phyloP scores from a whole-genome alignment of 2,113 vertebrate species.

The Cranoglanis bouderius region DNA sequence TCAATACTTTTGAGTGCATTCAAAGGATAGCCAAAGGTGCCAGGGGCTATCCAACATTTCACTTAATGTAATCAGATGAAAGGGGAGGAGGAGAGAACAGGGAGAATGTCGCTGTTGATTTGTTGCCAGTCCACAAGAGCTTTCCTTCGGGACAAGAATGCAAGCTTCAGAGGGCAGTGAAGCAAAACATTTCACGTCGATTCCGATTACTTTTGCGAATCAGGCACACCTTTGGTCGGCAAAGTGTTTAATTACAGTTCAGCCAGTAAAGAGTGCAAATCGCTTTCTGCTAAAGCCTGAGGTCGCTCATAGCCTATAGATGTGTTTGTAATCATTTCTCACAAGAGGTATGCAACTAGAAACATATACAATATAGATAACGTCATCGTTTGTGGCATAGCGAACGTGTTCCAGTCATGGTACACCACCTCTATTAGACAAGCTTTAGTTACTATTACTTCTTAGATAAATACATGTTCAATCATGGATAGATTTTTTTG shows the following conservation, averaged over 20 bases:
- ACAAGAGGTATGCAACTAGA: not conserved
- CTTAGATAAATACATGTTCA: not conserved
- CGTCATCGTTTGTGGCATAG: no score
- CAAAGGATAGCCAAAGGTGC: conserved; percentile 53
- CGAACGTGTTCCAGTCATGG: no score
- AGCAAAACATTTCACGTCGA: conserved; percentile 1
- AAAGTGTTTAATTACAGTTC: not conserved
- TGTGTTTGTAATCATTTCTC: no score
- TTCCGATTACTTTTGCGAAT: not conserved
- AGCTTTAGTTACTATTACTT: not conserved
- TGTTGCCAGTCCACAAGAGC: conserved; percentile 42
- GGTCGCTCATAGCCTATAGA: not conserved
- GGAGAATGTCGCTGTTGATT: conserved; percentile 51
- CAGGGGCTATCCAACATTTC: conserved; percentile 57
- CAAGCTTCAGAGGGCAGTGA: not conserved
- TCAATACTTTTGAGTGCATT: conserved; percentile 63
- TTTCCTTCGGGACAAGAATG: conserved; percentile 35
- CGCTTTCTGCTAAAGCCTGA: not conserved
- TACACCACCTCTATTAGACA: no score
- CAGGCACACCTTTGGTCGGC: not conserved
- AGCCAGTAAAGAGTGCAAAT: not conserved
- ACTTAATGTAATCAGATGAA: conserved; percentile 73
- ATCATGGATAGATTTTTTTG: not conserved
- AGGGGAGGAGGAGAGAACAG: conserved; percentile 48
- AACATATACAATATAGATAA: not conserved